Conservation (phyloP, 1,140 invertebrate species). For the Eufriesea mexicana region DNA sequence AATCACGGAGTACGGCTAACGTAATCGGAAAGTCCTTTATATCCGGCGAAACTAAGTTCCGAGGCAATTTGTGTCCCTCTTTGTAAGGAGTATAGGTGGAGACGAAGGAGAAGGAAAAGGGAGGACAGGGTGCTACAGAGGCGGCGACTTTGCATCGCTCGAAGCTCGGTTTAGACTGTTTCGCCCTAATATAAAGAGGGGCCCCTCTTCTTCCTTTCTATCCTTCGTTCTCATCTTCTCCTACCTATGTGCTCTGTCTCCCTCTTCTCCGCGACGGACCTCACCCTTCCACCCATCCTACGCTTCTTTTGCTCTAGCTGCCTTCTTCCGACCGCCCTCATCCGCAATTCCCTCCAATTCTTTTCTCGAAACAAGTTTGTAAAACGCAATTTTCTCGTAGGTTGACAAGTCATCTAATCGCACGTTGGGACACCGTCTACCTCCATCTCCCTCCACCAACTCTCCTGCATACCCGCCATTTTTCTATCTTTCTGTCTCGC, state of each 20-base stretch:
- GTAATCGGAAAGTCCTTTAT: conserved; percentile 81
- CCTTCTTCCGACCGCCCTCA: conserved; percentile 52
- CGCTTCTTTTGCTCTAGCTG: conserved; percentile 58
- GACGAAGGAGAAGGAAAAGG: conserved; percentile 49
- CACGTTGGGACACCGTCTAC: conserved; percentile 60
- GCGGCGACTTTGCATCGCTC: conserved; percentile 78
- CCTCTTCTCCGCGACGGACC: conserved; percentile 53
- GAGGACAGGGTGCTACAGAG: conserved; percentile 46
- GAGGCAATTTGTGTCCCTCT: conserved; percentile 82
- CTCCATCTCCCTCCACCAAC: background rate
- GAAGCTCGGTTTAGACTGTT: conserved; percentile 70
- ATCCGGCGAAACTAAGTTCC: conserved; percentile 81
- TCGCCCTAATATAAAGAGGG: conserved; percentile 67
- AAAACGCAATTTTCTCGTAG: conserved; percentile 81
- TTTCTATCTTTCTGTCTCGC: conserved; percentile 23
- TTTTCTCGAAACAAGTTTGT: conserved; percentile 81
- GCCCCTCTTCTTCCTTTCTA: conserved; percentile 62
- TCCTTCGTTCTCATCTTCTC: conserved; percentile 69
- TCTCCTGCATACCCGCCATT: conserved; percentile 19
- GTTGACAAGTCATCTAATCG: conserved; percentile 80
- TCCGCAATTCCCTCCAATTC: conserved; percentile 79
- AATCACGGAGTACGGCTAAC: conserved; percentile 78
- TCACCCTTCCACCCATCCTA: conserved; percentile 36
- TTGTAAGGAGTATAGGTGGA: conserved; percentile 78
- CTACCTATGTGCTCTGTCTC: conserved; percentile 29